Evolutionary conservation across 2,797 vertebrate genomes (phyloP).

Genomic region (Silurus lanzhouensis): DNA sequence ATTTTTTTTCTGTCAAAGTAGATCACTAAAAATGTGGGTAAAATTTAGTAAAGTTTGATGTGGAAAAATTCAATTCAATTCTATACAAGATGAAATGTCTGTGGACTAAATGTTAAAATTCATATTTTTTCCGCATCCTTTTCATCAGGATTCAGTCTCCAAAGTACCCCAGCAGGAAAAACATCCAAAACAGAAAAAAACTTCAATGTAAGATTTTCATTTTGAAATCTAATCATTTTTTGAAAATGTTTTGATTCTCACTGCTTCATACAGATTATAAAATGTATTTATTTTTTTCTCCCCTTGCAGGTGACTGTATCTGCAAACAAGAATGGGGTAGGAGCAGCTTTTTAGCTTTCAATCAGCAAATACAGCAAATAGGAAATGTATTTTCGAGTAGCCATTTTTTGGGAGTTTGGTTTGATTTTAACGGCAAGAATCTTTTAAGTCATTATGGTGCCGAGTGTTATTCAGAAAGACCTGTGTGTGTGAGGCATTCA

Average conservation of each 20-base stretch:
- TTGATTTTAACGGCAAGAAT: not conserved
- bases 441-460: not conserved
- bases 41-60: not conserved
- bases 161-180: not conserved
- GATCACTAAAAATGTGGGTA: too few relatives aligned
- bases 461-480: not conserved
- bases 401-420: not conserved
- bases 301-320: not conserved
- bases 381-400: not conserved
- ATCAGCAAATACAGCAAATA: not conserved
- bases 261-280: not conserved
- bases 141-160: too few relatives aligned
- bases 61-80: not conserved
- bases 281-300: not conserved
- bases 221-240: not conserved
- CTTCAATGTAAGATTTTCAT: not conserved
- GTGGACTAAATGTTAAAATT: not conserved
- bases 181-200: not conserved
- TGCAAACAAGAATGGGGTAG: not conserved
- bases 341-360: not conserved
- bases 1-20: not conserved
- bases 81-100: not conserved
- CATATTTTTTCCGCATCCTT: not conserved
- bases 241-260: not conserved
- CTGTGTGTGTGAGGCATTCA: not conserved